Evolutionary conservation across 2,113 vertebrate species (phyloP).

Genomic region (Chlorodrepanis virens): DNA sequence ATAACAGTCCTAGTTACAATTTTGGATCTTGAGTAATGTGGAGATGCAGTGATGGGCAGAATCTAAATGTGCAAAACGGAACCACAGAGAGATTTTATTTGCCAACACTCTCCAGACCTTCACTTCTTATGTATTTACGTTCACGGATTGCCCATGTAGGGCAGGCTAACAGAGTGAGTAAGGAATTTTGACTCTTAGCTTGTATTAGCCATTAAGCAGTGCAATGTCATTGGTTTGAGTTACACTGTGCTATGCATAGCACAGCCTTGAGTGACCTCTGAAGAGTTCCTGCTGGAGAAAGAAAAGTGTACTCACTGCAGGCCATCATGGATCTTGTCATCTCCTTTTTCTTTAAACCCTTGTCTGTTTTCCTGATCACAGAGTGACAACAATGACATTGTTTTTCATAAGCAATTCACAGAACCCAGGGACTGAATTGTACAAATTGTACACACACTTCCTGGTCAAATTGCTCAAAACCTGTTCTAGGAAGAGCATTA

Average conservation of each 20-base stretch:
- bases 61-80: neutral
- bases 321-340: neutral
- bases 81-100: neutral
- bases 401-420: neutral
- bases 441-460: neutral
- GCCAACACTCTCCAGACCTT: neutral
- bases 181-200: neutral
- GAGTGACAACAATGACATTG: neutral
- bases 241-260: neutral
- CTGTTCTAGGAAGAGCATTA: neutral
- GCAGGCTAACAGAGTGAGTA: neutral
- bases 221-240: neutral
- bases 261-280: neutral
- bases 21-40: neutral
- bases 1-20: neutral
- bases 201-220: neutral
- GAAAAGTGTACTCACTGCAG: neutral
- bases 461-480: neutral
- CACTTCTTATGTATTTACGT: neutral
- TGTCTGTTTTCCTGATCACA: neutral
- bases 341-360: neutral
- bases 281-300: neutral
- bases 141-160: neutral
- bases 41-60: neutral
- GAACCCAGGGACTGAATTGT: neutral